These are phyloP conservation scores for Daboia siamensis DNA, from an alignment of 2,113 vertebrate genomes.

Conservation along the genomic window DNA sequence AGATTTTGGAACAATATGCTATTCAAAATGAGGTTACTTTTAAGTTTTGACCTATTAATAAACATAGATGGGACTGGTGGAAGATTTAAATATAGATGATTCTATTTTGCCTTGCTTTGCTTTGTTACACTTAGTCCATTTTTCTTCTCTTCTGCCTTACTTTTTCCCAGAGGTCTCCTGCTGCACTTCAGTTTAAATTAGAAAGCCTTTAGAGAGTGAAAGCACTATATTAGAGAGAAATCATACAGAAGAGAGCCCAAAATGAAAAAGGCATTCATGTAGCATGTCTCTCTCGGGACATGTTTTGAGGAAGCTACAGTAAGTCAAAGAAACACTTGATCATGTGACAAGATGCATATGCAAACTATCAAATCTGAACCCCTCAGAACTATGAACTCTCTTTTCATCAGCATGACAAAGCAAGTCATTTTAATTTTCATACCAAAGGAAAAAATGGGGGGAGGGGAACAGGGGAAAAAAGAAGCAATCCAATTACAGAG, in stretches of 20 bases:
- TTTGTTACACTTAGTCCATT: not conserved
- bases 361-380: constrained; percentile 4
- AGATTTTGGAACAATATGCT: not conserved
- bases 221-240: not conserved
- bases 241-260: not conserved
- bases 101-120: not conserved
- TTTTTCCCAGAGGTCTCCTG: not conserved
- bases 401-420: constrained; percentile 17
- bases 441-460: no score
- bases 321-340: constrained; percentile 8
- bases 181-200: not conserved
- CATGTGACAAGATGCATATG: constrained; percentile 22
- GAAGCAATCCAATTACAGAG: constrained; percentile 26
- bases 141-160: not conserved
- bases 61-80: not conserved
- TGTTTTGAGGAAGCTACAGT: not conserved
- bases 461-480: not conserved
- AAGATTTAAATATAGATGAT: not conserved
- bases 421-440: constrained; percentile 4
- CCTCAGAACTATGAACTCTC: not conserved
- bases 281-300: not conserved
- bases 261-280: not conserved
- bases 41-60: not conserved
- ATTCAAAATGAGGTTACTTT: not conserved
- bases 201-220: not conserved